Evolutionary conservation across 1,140 invertebrate species (phyloP), one percentile per base, ranked within the genome.

Genomic region (Adelges cooleyi): DNA sequence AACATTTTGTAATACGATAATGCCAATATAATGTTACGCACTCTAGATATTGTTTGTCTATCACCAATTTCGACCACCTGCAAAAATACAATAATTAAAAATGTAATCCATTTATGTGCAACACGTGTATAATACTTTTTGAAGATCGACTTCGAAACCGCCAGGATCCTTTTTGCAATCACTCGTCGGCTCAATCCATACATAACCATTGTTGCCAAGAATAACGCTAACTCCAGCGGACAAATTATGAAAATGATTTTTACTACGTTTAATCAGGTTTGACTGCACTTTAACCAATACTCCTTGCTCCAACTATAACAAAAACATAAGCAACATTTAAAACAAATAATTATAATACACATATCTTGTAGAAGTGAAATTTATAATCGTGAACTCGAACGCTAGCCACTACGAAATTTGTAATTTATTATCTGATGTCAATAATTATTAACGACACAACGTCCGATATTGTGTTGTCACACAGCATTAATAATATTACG

Each of bases 201-300:
- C 86, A 70, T 87, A 96, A 0, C 97, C 96, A 76, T 99, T 99
- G 70, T 92, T 94, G 9, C 95, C 95, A 9, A 99, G 80, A 65
- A 99, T 96, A 9, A 99, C 77, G 68, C 86, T 90, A 0, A 87
- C 87, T 0, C 95, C 95, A 74, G 87, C 90, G 1, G 88, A 84
- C 33, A 99, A 78, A 75, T 90, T 90, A 72, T 98, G 94, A 73
- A 98, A 98, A 76, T 98, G 95, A 46, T 89, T 94, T 75, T 99
- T 99, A 52, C 91, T 83, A 22, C 93, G 80, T 74, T 92, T 94
- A 20, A 99, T 86, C 11, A 98, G 75, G n/a, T 89, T 88, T 6
- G 95, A 90, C 20, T 90, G 87, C 0, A 99, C 93, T 78, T 90
- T 89, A 0, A 99, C 76, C 67, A 99, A 77, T 20, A 89, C 82